Conservation (phyloP, 2,888 invertebrate species). For the Pachliopta kotzebuea region DNA sequence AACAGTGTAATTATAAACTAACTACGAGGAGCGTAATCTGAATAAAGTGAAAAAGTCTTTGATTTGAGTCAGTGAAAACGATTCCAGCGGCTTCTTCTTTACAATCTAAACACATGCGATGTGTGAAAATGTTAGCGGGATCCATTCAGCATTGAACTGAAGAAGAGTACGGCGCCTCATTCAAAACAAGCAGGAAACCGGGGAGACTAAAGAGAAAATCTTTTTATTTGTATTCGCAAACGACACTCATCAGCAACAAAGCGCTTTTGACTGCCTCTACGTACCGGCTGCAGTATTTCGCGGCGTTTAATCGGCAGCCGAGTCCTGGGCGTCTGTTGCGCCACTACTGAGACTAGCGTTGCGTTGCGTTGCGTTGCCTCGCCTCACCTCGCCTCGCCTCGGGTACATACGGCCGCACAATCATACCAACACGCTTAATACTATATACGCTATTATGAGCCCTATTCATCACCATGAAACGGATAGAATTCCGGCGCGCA, state of each 20-base stretch:
- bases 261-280: constrained; percentile 43
- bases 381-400: too few species aligned
- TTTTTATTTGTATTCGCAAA: constrained; percentile 27
- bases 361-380: constrained; percentile 40
- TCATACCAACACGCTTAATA: constrained; percentile 18
- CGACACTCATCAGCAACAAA: constrained; percentile 41
- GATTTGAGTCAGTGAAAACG: too few species aligned
- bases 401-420: constrained; percentile 22
- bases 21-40: too few species aligned
- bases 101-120: constrained; percentile 1
- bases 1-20: too few species aligned
- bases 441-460: constrained; percentile 24
- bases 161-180: constrained; percentile 27
- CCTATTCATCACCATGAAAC: constrained; percentile 25
- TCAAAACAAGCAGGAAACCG: constrained; percentile 21
- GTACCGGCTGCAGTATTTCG: constrained; percentile 37
- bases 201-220: constrained; percentile 22
- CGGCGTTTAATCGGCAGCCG: constrained; percentile 41
- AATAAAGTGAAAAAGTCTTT: too few species aligned
- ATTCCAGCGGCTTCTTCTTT: not conserved
- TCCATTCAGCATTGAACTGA: constrained; percentile 19
- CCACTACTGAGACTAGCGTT: constrained; percentile 56
- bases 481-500: constrained; percentile 26
- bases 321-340: constrained; percentile 42
- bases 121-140: constrained; percentile 14